Evolutionary conservation across 2,797 vertebrate genomes (phyloP).

Genomic region (Danionella dracula): DNA sequence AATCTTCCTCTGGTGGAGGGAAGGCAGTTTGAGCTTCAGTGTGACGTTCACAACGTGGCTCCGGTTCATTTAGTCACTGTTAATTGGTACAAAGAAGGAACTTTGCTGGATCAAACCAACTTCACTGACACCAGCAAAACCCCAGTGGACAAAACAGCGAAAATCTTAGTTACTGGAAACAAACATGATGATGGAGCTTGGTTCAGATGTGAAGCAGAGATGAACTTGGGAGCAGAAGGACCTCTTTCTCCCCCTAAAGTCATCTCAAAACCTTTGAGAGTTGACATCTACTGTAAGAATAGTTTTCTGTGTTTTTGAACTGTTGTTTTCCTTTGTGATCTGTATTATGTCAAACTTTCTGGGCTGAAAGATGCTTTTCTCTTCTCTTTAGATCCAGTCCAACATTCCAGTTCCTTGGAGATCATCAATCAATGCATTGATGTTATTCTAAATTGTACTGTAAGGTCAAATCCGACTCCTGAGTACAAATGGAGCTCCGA

Average conservation of each 20-base stretch:
- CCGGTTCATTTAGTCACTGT: constrained; percentile 45
- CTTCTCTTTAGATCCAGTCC: constrained; percentile 20
- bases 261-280: background rate
- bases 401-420: constrained; percentile 1
- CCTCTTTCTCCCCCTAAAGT: background rate
- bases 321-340: background rate
- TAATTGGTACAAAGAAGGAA: constrained; percentile 49
- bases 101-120: background rate
- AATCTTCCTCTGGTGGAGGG: constrained; percentile 48
- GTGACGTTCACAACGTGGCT: constrained; percentile 52
- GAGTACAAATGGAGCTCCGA: constrained; percentile 14
- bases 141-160: background rate
- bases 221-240: background rate
- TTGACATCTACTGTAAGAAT: background rate
- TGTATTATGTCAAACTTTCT: background rate
- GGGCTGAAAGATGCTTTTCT: background rate
- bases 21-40: background rate
- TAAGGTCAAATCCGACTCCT: constrained; percentile 24
- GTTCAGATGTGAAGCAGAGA: constrained; percentile 10
- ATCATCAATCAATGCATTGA: background rate
- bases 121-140: background rate
- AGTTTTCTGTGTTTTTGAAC: background rate
- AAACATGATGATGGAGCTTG: constrained; percentile 2
- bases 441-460: constrained; percentile 3
- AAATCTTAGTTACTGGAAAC: background rate